Percentiles rank a stretch among this genome's conserved stretches.
These are phyloP conservation scores for Sicus ferrugineus DNA, from an alignment of 2,888 invertebrate genomes.

Conservation along the genomic window DNA sequence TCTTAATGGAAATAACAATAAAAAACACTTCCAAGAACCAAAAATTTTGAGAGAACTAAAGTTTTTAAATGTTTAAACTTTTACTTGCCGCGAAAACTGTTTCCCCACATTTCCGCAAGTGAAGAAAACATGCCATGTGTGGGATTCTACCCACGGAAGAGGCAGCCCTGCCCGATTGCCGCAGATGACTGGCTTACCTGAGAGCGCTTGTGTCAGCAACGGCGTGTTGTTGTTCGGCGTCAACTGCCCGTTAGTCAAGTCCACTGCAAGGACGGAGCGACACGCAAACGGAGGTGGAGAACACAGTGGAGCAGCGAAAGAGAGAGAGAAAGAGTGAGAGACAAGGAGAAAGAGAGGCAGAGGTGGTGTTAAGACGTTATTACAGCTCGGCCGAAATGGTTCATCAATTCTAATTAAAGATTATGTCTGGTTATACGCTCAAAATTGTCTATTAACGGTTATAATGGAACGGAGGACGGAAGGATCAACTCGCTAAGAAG, in stretches of 20 bases:
- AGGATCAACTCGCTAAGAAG: constrained; percentile 19
- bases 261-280: constrained; percentile 75
- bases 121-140: no score
- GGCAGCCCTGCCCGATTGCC: no score
- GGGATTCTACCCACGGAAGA: no score
- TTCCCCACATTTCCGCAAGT: no score
- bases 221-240: constrained; percentile 96
- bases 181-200: constrained; percentile 74
- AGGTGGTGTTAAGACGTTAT: constrained; percentile 25
- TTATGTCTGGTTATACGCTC: constrained; percentile 22
- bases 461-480: constrained; percentile 26
- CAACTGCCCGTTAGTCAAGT: constrained; percentile 94
- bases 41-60: no score
- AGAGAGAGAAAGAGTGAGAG: constrained; percentile 34
- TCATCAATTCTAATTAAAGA: constrained; percentile 37
- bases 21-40: no score
- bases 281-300: constrained; percentile 50
- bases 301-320: constrained; percentile 33
- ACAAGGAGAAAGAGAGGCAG: constrained; percentile 33
- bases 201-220: constrained; percentile 93
- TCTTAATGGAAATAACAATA: no score
- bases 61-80: no score
- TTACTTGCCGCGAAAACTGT: no score
- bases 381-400: constrained; percentile 13
- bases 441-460: constrained; percentile 21